Conservation (phyloP, 1,140 invertebrate species). For the Gryon sp. region DNA sequence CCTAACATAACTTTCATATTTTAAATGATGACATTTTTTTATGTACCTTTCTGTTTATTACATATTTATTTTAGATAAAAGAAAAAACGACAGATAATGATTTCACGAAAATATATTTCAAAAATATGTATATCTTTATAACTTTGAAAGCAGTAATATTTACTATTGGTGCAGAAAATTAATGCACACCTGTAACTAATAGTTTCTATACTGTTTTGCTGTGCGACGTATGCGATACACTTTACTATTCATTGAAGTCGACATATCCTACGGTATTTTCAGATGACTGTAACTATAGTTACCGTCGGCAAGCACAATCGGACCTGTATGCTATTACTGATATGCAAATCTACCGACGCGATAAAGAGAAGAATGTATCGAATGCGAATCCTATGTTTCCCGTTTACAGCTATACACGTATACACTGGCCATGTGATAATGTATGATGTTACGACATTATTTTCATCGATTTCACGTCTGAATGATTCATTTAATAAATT, state of each 20-base stretch:
- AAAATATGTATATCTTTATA: constrained; percentile 22
- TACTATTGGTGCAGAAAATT: constrained; percentile 37
- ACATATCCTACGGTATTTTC: constrained; percentile 62
- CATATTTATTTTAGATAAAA: no score
- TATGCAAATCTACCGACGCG: constrained; percentile 55
- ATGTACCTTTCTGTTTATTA: no score
- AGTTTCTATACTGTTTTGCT: constrained; percentile 30
- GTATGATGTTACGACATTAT: constrained; percentile 44
- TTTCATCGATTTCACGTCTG: constrained; percentile 31
- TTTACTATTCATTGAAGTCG: constrained; percentile 57
- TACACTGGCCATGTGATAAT: constrained; percentile 33
- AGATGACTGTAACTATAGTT: constrained; percentile 58
- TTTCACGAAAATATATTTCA: no score
- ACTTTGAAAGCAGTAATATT: background rate
- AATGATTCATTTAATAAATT: constrained; percentile 13
- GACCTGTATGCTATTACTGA: constrained; percentile 54
- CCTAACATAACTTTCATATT: no score
- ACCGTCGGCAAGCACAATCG: constrained; percentile 58
- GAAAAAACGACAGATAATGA: no score
- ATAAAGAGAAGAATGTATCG: constrained; percentile 63
- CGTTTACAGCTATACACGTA: constrained; percentile 28
- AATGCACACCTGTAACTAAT: constrained; percentile 58
- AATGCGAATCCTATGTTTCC: constrained; percentile 59
- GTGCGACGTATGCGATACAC: constrained; percentile 49
- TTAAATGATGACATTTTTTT: no score